phyloP scores from a whole-genome alignment of 2,797 vertebrate species.

The Tangara arthus region DNA sequence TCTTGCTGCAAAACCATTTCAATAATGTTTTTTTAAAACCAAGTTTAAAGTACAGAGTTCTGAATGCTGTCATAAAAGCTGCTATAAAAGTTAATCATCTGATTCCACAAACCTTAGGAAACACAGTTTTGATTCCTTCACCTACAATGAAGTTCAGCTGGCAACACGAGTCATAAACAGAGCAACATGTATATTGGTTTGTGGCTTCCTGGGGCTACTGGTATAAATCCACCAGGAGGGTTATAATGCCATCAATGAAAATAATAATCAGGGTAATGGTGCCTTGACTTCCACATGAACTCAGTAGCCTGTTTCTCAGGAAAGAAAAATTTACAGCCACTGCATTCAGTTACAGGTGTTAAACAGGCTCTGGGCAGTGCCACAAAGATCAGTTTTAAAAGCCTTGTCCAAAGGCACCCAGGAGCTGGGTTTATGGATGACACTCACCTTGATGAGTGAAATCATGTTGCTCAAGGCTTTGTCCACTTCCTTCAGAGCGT shows the following conservation, averaged over 20 bases:
- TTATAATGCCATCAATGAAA: neutral
- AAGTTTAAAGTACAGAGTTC: neutral
- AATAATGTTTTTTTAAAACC: neutral
- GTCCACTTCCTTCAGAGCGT: conserved; percentile 82
- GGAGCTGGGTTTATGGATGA: neutral
- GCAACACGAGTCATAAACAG: neutral
- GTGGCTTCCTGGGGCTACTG: neutral
- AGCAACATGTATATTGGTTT: neutral
- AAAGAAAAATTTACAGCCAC: neutral
- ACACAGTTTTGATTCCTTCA: rapidly evolving
- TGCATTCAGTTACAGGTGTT: neutral
- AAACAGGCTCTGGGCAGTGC: neutral
- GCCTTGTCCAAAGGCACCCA: neutral
- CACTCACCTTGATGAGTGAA: conserved; percentile 82
- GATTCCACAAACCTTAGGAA: neutral
- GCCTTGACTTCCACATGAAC: neutral
- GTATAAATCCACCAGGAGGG: neutral
- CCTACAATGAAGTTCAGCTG: neutral
- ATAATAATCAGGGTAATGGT: neutral
- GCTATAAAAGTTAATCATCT: neutral
- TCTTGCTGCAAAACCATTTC: neutral
- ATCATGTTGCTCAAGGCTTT: conserved; percentile 80
- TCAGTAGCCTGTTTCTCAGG: neutral
- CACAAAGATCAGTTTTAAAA: neutral
- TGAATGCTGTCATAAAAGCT: neutral